Evolutionary conservation across 2,888 invertebrate species (phyloP).

Genomic region (Carcina quercana): DNA sequence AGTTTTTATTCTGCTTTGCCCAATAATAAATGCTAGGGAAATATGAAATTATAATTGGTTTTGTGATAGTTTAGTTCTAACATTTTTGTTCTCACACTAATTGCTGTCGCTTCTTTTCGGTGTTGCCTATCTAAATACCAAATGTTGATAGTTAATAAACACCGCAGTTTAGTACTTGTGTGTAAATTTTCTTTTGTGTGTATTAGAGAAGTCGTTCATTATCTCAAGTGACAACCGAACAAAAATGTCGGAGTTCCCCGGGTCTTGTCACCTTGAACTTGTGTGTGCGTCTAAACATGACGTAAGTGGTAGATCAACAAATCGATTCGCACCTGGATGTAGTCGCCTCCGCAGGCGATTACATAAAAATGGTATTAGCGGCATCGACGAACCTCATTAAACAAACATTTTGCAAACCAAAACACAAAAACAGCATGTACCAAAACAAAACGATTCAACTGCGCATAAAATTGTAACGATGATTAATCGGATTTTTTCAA

Average conservation of each 20-base stretch:
- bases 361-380: constrained; percentile 11
- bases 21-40: too few species aligned
- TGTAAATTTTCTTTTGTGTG: too few species aligned
- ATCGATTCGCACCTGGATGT: constrained; percentile 48
- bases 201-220: too few species aligned
- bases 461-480: constrained; percentile 12
- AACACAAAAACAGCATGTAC: too few species aligned
- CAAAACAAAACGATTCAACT: constrained; percentile 6
- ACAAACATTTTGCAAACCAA: constrained; percentile 17
- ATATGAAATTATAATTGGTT: too few species aligned
- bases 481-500: background rate
- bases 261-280: constrained; percentile 57
- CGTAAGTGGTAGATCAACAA: constrained; percentile 60
- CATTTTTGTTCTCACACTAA: too few species aligned
- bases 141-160: too few species aligned
- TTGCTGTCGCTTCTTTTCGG: too few species aligned
- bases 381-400: constrained; percentile 18
- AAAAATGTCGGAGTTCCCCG: constrained; percentile 25
- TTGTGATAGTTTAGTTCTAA: too few species aligned
- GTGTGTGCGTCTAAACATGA: constrained; percentile 45
- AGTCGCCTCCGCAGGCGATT: constrained; percentile 30
- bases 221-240: constrained; percentile 9
- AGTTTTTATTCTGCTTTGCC: too few species aligned
- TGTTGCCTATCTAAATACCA: too few species aligned
- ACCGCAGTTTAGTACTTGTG: too few species aligned